A percentile compares a stretch with the other conserved stretches of the same genome.
Evolutionary conservation across 2,888 invertebrate genomes (phyloP).

Genomic region (Pollenia angustigena): DNA sequence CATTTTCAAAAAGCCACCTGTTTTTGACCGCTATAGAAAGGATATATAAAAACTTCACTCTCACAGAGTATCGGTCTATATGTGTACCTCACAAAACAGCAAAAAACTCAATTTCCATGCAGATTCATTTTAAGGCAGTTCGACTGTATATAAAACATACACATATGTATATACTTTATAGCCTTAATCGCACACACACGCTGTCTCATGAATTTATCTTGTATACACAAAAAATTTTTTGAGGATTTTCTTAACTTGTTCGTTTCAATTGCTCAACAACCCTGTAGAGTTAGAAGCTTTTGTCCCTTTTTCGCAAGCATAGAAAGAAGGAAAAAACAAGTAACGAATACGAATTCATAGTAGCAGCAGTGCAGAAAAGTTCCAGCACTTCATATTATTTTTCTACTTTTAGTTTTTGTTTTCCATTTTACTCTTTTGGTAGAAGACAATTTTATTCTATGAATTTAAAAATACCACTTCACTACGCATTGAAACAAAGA

Average conservation of each 20-base stretch:
- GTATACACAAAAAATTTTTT: neutral
- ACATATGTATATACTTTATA: neutral
- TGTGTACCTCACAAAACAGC: too few relatives aligned
- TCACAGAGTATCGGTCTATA: too few relatives aligned
- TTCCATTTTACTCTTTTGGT: slow-evolving; percentile 5
- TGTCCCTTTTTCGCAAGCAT: slow-evolving; percentile 25
- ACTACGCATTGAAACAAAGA: slow-evolving; percentile 73
- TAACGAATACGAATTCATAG: neutral
- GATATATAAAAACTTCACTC: too few relatives aligned
- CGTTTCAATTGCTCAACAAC: slow-evolving; percentile 1
- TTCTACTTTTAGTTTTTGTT: slow-evolving; percentile 41
- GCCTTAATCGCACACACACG: slow-evolving; percentile 9
- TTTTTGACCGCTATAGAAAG: too few relatives aligned
- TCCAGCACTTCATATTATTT: slow-evolving; percentile 53
- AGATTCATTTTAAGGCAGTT: too few relatives aligned
- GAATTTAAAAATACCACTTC: slow-evolving; percentile 56
- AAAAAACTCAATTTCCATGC: too few relatives aligned
- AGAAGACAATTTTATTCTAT: slow-evolving; percentile 56
- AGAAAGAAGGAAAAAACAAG: neutral
- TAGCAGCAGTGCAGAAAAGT: slow-evolving; percentile 34
- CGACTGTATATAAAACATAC: neutral
- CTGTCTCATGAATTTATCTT: neutral
- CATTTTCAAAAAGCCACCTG: too few relatives aligned
- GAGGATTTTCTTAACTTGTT: slow-evolving; percentile 36
- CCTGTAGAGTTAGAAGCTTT: slow-evolving; percentile 31